phyloP scores from a whole-genome alignment of 2,888 invertebrate species.

The Strigamia crassipes region DNA sequence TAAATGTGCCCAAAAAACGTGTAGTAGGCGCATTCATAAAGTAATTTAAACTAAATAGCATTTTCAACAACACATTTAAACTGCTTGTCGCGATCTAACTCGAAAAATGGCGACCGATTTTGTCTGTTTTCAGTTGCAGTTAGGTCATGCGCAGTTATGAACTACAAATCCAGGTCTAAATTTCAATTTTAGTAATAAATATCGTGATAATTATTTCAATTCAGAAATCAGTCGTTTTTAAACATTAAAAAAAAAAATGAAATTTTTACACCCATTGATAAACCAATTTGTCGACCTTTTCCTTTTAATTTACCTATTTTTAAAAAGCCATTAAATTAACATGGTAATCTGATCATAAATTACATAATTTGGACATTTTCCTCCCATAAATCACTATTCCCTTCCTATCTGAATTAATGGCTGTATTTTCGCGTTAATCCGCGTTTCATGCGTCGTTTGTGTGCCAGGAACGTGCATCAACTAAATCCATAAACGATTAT shows the following conservation, averaged over 20 bases:
- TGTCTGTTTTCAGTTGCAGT: too few species aligned
- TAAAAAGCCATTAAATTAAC: not conserved
- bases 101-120: too few species aligned
- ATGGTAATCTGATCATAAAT: not conserved
- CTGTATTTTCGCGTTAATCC: too few species aligned
- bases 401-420: too few species aligned
- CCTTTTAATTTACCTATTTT: not conserved
- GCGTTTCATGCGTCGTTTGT: too few species aligned
- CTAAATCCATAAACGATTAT: too few species aligned
- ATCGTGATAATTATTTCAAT: not conserved
- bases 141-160: too few species aligned
- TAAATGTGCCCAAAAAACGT: not conserved
- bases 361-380: not conserved
- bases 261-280: not conserved
- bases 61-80: too few species aligned
- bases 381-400: not conserved
- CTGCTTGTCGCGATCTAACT: too few species aligned
- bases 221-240: not conserved
- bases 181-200: not conserved
- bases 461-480: too few species aligned
- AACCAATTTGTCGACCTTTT: conserved; percentile 15
- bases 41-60: too few species aligned
- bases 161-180: not conserved
- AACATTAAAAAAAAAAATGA: not conserved
- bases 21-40: too few species aligned